These are phyloP conservation scores for Drosophila grimshawi DNA, from an alignment of 1,140 invertebrate species.

Conservation along the genomic window DNA sequence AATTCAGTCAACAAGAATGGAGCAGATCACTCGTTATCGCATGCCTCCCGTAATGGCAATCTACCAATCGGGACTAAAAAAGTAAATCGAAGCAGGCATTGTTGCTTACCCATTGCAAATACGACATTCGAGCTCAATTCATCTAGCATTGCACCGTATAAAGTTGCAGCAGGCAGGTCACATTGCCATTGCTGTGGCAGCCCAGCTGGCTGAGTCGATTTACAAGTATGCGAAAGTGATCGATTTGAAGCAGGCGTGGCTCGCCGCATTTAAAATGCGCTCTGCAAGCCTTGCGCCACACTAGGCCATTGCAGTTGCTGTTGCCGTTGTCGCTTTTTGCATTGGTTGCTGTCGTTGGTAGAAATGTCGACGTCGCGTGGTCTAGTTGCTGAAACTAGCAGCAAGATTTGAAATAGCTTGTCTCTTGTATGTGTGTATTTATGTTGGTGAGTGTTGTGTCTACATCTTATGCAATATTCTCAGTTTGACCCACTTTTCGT, in stretches of 20 bases:
- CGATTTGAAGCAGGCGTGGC: constrained; percentile 79
- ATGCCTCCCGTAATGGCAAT: constrained; percentile 6
- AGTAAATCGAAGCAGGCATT: constrained; percentile 13
- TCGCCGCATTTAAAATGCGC: constrained; percentile 55
- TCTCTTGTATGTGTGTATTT: constrained; percentile 31
- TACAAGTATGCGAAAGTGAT: constrained; percentile 77
- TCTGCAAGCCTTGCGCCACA: constrained; percentile 59
- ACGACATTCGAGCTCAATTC: constrained; percentile 12
- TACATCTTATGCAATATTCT: constrained; percentile 78
- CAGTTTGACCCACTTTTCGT: constrained; percentile 73
- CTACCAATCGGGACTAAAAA: constrained; percentile 7
- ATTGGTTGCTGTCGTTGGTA: constrained; percentile 39
- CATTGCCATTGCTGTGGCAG: constrained; percentile 21
- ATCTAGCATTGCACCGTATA: constrained; percentile 28
- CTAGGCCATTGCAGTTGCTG: constrained; percentile 29
- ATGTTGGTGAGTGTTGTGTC: constrained; percentile 64
- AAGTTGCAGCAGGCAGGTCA: constrained; percentile 2
- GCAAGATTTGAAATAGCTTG: constrained; percentile 72
- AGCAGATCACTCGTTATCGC: constrained; percentile 36
- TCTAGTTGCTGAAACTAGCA: constrained; percentile 74
- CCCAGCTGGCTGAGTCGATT: constrained; percentile 40
- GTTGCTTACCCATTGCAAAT: constrained; percentile 24
- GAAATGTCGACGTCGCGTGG: constrained; percentile 60
- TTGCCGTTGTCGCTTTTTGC: constrained; percentile 14
- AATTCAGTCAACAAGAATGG: constrained; percentile 25